Evolutionary conservation across 2,888 invertebrate genomes (phyloP).

Genomic region (Entomobrya multifasciata): DNA sequence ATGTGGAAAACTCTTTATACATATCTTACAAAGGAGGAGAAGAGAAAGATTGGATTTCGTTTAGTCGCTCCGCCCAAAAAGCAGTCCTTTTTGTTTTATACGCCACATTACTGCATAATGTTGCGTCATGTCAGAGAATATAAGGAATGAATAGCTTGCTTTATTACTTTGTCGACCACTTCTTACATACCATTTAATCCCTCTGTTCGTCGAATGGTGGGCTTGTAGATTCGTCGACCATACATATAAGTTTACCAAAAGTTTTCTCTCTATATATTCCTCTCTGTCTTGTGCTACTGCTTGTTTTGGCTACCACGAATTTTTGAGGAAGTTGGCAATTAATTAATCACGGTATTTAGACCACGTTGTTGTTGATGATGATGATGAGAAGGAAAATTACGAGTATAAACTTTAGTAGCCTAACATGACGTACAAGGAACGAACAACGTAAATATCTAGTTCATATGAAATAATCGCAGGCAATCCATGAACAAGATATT

Average conservation of each 20-base stretch:
- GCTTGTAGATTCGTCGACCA: too few species aligned
- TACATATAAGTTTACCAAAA: too few species aligned
- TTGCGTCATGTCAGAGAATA: constrained; percentile 42
- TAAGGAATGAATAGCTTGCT: constrained; percentile 30
- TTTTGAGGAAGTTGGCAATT: constrained; percentile 47
- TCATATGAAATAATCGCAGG: neutral
- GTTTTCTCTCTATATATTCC: too few species aligned
- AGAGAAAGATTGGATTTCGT: constrained; percentile 62
- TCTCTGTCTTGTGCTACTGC: too few species aligned
- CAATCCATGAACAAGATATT: constrained; percentile 13
- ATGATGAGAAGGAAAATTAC: constrained; percentile 23
- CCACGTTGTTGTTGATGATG: too few species aligned
- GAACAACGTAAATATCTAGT: neutral
- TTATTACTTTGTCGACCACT: constrained; percentile 43
- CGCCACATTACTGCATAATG: constrained; percentile 10
- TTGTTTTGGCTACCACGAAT: constrained; percentile 21
- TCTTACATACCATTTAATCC: constrained; percentile 45
- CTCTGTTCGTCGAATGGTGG: too few species aligned
- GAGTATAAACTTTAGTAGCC: constrained; percentile 20
- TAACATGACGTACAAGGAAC: neutral
- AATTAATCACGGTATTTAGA: constrained; percentile 54
- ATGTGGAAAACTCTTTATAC: constrained; percentile 19
- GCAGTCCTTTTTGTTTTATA: constrained; percentile 56
- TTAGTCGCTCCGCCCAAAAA: constrained; percentile 42
- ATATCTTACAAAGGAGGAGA: neutral